Evolutionary conservation across 2,797 vertebrate species (phyloP).

Genomic region (Notolabrus celidotus): DNA sequence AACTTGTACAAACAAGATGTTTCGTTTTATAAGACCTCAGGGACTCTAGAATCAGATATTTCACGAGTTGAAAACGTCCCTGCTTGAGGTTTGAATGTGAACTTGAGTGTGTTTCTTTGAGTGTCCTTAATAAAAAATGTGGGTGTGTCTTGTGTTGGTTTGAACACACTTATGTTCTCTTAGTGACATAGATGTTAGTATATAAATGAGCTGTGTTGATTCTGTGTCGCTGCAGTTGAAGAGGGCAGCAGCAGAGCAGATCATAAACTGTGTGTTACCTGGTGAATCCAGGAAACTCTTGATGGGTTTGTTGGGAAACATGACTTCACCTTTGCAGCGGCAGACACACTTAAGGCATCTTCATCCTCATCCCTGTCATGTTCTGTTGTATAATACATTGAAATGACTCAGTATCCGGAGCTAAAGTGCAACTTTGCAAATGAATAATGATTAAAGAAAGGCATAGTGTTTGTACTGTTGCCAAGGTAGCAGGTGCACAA

Average conservation of each 20-base stretch:
- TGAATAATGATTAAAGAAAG: slow-evolving; percentile 46
- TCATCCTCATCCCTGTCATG: slow-evolving; percentile 17
- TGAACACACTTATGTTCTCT: neutral
- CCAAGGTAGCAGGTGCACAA: slow-evolving; percentile 47
- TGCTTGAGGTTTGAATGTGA: neutral
- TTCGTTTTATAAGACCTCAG: too few relatives aligned
- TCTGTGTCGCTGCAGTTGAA: neutral
- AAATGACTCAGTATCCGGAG: slow-evolving; percentile 26
- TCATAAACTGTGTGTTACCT: slow-evolving; percentile 28
- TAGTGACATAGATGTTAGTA: neutral
- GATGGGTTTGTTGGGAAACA: slow-evolving; percentile 31
- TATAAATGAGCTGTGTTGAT: neutral
- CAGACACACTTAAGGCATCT: slow-evolving; percentile 44
- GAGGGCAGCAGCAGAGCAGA: slow-evolving; percentile 4
- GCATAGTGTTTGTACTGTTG: slow-evolving; percentile 38
- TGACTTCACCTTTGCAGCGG: slow-evolving; percentile 32
- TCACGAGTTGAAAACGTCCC: neutral
- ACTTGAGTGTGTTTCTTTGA: neutral
- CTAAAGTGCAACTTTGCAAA: slow-evolving; percentile 44
- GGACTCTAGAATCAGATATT: neutral
- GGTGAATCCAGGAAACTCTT: slow-evolving; percentile 24
- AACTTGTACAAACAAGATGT: too few relatives aligned
- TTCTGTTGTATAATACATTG: slow-evolving; percentile 18
- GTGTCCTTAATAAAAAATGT: slow-evolving; percentile 1
- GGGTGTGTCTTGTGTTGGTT: neutral